These are phyloP conservation scores for Podotricha telesiphe DNA, from an alignment of 2,888 invertebrate species.

Conservation along the genomic window DNA sequence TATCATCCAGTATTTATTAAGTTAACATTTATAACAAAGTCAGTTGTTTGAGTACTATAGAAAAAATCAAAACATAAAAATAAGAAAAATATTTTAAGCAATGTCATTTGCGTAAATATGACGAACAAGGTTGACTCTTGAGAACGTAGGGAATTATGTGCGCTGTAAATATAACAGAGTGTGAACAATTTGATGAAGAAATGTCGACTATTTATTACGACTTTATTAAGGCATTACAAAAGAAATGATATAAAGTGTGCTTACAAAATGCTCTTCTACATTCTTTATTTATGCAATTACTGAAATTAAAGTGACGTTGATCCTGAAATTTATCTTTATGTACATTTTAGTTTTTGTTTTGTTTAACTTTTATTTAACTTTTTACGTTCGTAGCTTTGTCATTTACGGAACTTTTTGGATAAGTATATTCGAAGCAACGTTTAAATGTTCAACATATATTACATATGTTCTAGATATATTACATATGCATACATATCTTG, in stretches of 20 bases:
- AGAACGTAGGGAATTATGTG: conserved; percentile 34
- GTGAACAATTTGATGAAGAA: conserved; percentile 37
- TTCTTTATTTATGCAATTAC: conserved; percentile 4
- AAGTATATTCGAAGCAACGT: no score
- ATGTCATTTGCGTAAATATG: conserved; percentile 2
- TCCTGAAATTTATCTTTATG: not conserved
- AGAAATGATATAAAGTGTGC: conserved; percentile 28
- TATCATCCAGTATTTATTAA: no score
- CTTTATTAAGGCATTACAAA: conserved; percentile 34
- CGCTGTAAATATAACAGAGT: conserved; percentile 32
- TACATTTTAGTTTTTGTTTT: not conserved
- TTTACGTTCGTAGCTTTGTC: no score
- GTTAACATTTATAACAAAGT: no score
- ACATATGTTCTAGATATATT: no score
- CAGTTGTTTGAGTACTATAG: not conserved
- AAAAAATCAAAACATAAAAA: not conserved
- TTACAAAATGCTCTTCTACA: not conserved
- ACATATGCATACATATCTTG: no score
- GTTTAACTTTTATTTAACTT: no score
- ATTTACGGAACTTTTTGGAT: no score
- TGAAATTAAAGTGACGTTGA: not conserved
- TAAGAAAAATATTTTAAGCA: conserved; percentile 1
- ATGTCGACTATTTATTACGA: conserved; percentile 33
- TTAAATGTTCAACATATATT: no score
- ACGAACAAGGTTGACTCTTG: conserved; percentile 11